phyloP scores from a whole-genome alignment of 1,140 invertebrate species.

The Drosophila cardini region DNA sequence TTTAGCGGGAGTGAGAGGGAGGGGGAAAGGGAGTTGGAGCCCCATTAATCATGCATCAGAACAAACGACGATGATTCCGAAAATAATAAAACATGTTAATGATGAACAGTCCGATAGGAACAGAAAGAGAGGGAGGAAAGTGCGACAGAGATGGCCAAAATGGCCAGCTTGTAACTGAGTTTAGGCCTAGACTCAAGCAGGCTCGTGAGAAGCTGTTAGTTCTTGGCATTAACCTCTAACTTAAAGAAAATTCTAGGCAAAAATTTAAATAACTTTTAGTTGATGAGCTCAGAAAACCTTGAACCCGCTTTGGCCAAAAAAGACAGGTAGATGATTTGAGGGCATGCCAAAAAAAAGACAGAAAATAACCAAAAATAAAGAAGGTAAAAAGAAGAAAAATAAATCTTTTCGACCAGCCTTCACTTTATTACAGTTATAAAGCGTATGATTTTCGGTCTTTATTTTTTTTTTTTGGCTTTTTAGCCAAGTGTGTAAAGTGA shows the following conservation, averaged over 20 bases:
- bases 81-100: conserved; percentile 61
- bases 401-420: conserved; percentile 44
- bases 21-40: not conserved
- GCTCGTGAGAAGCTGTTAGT: conserved; percentile 1
- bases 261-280: conserved; percentile 19
- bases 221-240: conserved; percentile 47
- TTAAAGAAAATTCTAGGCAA: conserved; percentile 50
- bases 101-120: conserved; percentile 32
- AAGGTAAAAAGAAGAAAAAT: not conserved
- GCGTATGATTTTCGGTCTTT: conserved; percentile 12
- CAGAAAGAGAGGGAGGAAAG: not conserved
- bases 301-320: conserved; percentile 54
- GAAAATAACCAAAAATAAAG: not conserved
- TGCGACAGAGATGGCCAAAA: not conserved
- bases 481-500: conserved; percentile 48
- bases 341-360: conserved; percentile 19
- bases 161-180: conserved; percentile 17
- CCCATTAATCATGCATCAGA: conserved; percentile 78
- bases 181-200: not conserved
- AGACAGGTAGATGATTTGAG: conserved; percentile 46
- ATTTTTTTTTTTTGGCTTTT: conserved; percentile 2
- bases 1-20: not conserved
- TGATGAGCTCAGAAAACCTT: conserved; percentile 58
- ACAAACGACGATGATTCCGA: conserved; percentile 23
- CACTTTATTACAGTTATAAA: conserved; percentile 79